Percentiles rank a stretch among this genome's conserved stretches.
Evolutionary conservation across 1,140 invertebrate genomes (phyloP).

Genomic region (Wiebesia pumilae): DNA sequence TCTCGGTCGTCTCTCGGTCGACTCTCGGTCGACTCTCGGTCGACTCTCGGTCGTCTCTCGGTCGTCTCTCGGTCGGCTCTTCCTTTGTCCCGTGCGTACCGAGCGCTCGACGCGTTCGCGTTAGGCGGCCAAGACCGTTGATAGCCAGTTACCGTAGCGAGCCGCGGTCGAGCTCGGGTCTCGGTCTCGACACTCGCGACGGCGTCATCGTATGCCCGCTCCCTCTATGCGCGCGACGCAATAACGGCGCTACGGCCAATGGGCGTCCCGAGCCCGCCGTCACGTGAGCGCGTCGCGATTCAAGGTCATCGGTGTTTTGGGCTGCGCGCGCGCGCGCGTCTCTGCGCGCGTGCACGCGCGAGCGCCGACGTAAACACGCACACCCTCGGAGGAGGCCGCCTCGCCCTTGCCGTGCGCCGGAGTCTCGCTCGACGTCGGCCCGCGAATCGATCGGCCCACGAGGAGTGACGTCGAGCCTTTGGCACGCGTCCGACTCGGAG

Average conservation of each 20-base stretch:
- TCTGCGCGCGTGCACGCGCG: neutral
- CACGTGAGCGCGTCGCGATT: constrained; percentile 53
- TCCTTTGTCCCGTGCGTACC: constrained; percentile 30
- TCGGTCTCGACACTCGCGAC: too few species aligned
- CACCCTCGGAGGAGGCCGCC: constrained; percentile 14
- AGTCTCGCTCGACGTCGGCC: too few species aligned
- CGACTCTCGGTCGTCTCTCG: too few species aligned
- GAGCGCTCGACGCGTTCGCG: neutral
- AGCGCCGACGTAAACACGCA: neutral
- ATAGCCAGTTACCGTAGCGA: constrained; percentile 35
- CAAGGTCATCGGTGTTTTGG: constrained; percentile 78
- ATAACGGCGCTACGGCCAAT: constrained; percentile 34
- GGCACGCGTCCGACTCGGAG: too few species aligned
- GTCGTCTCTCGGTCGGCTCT: constrained; percentile 8
- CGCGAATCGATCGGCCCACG: neutral
- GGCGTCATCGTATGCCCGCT: constrained; percentile 16
- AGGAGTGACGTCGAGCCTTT: too few species aligned
- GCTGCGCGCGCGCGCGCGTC: constrained; percentile 42
- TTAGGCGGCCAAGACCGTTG: neutral
- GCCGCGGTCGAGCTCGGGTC: neutral
- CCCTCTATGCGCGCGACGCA: constrained; percentile 53
- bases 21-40: too few species aligned
- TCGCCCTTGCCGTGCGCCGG: neutral
- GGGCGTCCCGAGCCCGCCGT: constrained; percentile 64
- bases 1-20: neutral